These are phyloP conservation scores for Nyctalus aviator DNA, from an alignment of 2,797 vertebrate species.

Conservation along the genomic window DNA sequence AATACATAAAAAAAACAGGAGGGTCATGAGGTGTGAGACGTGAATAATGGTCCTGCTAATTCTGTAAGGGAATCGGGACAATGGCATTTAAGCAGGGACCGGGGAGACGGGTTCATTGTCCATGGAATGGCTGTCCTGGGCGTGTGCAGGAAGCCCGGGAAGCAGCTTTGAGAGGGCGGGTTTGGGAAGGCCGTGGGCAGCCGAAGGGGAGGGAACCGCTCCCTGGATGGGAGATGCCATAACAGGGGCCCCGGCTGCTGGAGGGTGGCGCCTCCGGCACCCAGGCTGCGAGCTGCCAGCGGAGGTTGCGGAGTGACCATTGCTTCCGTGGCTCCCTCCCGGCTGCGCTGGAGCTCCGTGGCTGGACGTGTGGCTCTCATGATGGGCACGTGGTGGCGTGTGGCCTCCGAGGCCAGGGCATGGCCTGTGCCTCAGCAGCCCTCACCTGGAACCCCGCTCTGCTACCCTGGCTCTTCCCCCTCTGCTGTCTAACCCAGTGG, in stretches of 20 bases:
- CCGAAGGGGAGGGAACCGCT: background rate
- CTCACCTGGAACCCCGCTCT: no score
- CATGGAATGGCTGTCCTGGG: background rate
- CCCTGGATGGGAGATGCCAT: background rate
- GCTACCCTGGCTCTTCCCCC: background rate
- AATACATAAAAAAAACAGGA: background rate
- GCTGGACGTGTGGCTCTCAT: background rate
- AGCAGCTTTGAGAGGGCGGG: background rate
- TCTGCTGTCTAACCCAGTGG: background rate
- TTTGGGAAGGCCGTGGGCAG: no score
- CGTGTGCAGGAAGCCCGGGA: background rate
- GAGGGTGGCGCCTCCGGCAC: background rate
- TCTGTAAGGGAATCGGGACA: background rate
- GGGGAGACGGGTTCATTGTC: background rate
- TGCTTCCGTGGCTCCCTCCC: background rate
- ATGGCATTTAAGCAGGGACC: background rate
- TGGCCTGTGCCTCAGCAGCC: background rate
- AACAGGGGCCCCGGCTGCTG: background rate
- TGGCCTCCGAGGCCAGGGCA: background rate
- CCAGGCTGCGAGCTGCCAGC: background rate
- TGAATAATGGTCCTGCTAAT: background rate
- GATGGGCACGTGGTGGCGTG: background rate
- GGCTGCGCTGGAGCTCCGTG: background rate
- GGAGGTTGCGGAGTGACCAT: background rate
- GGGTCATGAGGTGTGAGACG: background rate